Conservation (phyloP, 2,113 vertebrate genomes). For the Picathartes gymnocephalus region DNA sequence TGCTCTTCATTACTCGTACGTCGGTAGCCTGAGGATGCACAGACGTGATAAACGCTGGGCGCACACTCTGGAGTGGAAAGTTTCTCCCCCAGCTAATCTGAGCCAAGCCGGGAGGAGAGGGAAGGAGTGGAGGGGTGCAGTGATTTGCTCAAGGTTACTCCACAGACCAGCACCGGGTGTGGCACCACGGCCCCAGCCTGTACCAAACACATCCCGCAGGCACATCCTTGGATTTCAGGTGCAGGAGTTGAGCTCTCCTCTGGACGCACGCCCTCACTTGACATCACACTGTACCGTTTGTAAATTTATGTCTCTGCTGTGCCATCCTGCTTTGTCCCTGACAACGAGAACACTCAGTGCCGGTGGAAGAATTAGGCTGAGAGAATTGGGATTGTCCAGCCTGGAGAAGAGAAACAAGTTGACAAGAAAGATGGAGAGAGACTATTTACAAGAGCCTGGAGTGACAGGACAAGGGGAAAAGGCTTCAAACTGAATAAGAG, state of each 20-base stretch:
- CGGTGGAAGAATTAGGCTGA: not conserved
- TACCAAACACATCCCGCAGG: not conserved
- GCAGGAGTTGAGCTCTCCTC: not conserved
- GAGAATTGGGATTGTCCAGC: not conserved
- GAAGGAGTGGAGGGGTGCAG: not conserved
- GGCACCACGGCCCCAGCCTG: not conserved
- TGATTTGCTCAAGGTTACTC: not conserved
- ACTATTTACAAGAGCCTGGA: not conserved
- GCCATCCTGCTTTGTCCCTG: not conserved
- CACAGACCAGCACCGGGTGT: not conserved
- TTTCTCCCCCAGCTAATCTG: not conserved
- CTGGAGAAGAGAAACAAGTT: not conserved
- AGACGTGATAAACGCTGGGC: not conserved
- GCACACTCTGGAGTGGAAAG: not conserved
- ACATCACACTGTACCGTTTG: too few relatives aligned
- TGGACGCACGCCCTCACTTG: not conserved
- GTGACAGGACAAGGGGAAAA: not conserved
- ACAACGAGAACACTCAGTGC: too few relatives aligned
- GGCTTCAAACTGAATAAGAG: not conserved
- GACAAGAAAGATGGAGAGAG: not conserved
- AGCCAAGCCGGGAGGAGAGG: not conserved
- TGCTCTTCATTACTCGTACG: not conserved
- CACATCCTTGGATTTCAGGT: not conserved
- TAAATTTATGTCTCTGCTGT: not conserved
- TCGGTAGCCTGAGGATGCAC: not conserved